These are phyloP conservation scores for Cetoscarus ocellatus DNA, from an alignment of 2,797 vertebrate species.

Conservation along the genomic window DNA sequence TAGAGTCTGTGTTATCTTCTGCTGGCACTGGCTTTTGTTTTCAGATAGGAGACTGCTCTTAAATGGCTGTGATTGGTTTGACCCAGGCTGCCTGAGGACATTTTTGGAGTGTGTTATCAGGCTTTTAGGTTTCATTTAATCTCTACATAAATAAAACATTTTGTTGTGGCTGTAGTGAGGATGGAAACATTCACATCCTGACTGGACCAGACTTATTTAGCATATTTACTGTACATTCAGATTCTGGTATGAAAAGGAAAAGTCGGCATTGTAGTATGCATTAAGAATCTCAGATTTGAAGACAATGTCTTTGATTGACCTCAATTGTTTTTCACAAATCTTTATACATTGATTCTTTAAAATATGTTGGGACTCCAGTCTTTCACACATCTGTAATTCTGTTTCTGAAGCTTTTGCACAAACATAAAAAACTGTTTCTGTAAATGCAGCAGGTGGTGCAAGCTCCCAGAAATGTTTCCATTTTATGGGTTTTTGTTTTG, in stretches of 20 bases:
- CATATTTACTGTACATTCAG: not conserved
- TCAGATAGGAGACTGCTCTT: slow-evolving; percentile 23
- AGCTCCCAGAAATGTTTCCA: not conserved
- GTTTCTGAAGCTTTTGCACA: slow-evolving; percentile 22
- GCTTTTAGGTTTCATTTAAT: slow-evolving; percentile 20
- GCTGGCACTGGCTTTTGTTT: slow-evolving; percentile 25
- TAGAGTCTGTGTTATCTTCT: slow-evolving; percentile 9
- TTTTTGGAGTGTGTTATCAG: slow-evolving; percentile 13
- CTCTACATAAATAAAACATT: not conserved
- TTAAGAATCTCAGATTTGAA: not conserved
- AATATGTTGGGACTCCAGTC: slow-evolving; percentile 27
- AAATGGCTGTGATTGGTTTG: slow-evolving; percentile 24
- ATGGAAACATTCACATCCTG: not conserved
- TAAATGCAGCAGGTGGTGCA: slow-evolving; percentile 38
- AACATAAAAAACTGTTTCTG: slow-evolving; percentile 19
- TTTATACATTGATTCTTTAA: slow-evolving; percentile 16
- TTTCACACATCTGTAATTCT: slow-evolving; percentile 36
- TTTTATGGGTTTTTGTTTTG: not conserved
- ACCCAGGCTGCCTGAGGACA: slow-evolving; percentile 10
- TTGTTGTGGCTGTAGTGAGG: not conserved
- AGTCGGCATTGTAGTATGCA: not conserved
- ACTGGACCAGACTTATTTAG: not conserved
- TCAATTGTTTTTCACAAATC: not conserved
- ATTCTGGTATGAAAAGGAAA: not conserved
- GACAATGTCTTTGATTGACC: not conserved